Percentiles rank a stretch among this genome's conserved stretches.
phyloP scores from a whole-genome alignment of 2,888 invertebrate genomes.

The Hirtodrosophila cameraria region DNA sequence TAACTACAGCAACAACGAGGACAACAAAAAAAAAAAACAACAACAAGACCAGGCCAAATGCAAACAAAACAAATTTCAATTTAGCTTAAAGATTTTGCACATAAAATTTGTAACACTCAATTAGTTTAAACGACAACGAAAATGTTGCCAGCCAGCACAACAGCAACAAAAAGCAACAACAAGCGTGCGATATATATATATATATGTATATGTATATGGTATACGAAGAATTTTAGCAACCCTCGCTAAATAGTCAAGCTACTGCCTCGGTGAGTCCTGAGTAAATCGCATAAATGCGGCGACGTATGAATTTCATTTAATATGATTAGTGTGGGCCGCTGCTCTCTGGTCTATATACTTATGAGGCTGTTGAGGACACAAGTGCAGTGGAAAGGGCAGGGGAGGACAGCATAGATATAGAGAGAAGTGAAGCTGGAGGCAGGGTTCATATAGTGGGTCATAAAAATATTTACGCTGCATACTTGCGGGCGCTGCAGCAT shows the following conservation, averaged over 20 bases:
- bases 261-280: constrained; percentile 24
- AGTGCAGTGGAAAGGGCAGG: constrained; percentile 50
- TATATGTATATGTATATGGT: too few species aligned
- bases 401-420: not conserved
- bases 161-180: constrained; percentile 19
- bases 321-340: constrained; percentile 76
- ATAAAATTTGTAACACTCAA: constrained; percentile 82
- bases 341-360: constrained; percentile 11
- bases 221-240: constrained; percentile 52
- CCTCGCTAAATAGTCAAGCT: constrained; percentile 35
- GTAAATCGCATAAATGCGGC: constrained; percentile 74
- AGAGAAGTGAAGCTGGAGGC: not conserved
- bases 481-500: constrained; percentile 77
- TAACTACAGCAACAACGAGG: constrained; percentile 27
- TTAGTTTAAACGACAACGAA: constrained; percentile 78
- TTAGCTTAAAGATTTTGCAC: constrained; percentile 77
- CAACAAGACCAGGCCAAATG: constrained; percentile 28
- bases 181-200: constrained; percentile 2
- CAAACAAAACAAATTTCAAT: constrained; percentile 78
- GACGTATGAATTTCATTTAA: constrained; percentile 77
- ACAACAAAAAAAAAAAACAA: constrained; percentile 3
- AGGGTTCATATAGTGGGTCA: constrained; percentile 63
- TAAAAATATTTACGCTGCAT: constrained; percentile 77
- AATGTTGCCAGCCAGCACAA: constrained; percentile 66
- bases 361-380: constrained; percentile 43